phyloP scores from a whole-genome alignment of 2,797 vertebrate genomes.

The Todus mexicanus region DNA sequence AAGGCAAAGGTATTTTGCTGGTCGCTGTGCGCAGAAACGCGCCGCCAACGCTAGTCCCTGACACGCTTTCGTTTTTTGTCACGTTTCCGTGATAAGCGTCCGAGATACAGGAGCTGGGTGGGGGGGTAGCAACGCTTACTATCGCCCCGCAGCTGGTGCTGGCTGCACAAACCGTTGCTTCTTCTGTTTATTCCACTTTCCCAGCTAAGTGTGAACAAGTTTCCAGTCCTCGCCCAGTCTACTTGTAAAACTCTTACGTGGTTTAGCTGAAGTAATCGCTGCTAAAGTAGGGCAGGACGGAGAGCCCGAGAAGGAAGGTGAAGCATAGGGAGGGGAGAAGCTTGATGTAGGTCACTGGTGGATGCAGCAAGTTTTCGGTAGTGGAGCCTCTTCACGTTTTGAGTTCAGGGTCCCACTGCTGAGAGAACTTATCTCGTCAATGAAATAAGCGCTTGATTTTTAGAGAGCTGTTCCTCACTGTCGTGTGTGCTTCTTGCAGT shows the following conservation, averaged over 20 bases:
- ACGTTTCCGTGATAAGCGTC: accelerated
- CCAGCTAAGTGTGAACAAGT: neutral
- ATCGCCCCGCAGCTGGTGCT: neutral
- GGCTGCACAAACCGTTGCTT: neutral
- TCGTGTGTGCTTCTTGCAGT: neutral
- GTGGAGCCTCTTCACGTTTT: neutral
- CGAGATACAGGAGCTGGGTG: neutral
- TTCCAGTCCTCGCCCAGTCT: neutral
- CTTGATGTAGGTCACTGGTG: slow-evolving; percentile 24
- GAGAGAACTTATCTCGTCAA: neutral
- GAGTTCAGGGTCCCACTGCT: neutral
- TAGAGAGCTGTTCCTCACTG: accelerated
- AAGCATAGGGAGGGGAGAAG: neutral
- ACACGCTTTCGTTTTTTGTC: neutral
- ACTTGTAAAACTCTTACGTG: neutral
- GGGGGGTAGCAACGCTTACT: accelerated
- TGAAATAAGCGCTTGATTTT: neutral
- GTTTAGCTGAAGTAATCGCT: slow-evolving; percentile 52
- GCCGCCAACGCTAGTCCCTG: neutral
- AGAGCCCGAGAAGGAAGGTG: slow-evolving; percentile 15
- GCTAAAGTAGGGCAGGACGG: slow-evolving; percentile 44
- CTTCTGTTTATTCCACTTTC: neutral
- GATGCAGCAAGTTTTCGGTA: neutral
- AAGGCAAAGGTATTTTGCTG: neutral
- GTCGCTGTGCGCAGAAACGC: neutral